phyloP scores from a whole-genome alignment of 2,113 vertebrate species.

The Cavia aperea region DNA sequence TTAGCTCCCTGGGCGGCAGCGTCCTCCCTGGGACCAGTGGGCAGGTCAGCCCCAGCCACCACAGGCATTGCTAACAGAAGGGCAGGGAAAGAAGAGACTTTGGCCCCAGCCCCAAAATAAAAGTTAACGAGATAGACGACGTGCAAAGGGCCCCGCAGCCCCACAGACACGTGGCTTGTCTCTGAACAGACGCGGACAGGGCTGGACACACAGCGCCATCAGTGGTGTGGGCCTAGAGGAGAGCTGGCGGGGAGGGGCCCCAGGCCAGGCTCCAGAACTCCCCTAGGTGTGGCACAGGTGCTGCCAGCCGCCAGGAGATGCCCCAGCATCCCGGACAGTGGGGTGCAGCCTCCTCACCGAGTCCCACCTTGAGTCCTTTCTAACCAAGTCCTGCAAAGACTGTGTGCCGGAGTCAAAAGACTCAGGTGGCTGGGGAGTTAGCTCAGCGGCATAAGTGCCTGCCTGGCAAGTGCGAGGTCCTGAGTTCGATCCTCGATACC shows the following conservation, averaged over 20 bases:
- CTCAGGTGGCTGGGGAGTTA: rapidly evolving
- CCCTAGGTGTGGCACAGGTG: not conserved
- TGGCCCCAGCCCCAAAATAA: not conserved
- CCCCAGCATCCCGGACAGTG: rapidly evolving
- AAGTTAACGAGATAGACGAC: not conserved
- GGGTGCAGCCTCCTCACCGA: not conserved
- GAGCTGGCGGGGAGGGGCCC: rapidly evolving
- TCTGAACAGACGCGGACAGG: not conserved
- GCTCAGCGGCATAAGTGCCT: too few relatives aligned
- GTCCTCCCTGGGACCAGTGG: not conserved
- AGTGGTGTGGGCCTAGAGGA: not conserved
- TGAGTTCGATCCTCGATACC: too few relatives aligned
- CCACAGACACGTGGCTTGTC: rapidly evolving
- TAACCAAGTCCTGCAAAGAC: rapidly evolving
- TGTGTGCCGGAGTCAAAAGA: rapidly evolving
- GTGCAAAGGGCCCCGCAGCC: rapidly evolving
- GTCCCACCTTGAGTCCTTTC: rapidly evolving
- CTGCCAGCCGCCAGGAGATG: not conserved
- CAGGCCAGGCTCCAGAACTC: not conserved
- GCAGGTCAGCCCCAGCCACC: not conserved
- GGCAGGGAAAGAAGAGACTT: not conserved
- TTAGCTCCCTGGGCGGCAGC: not conserved
- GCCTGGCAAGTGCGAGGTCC: too few relatives aligned
- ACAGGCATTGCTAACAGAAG: rapidly evolving
- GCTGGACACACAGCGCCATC: not conserved